These are phyloP conservation scores for Ammospiza maritima DNA, from an alignment of 2,797 vertebrate species.

Conservation along the genomic window DNA sequence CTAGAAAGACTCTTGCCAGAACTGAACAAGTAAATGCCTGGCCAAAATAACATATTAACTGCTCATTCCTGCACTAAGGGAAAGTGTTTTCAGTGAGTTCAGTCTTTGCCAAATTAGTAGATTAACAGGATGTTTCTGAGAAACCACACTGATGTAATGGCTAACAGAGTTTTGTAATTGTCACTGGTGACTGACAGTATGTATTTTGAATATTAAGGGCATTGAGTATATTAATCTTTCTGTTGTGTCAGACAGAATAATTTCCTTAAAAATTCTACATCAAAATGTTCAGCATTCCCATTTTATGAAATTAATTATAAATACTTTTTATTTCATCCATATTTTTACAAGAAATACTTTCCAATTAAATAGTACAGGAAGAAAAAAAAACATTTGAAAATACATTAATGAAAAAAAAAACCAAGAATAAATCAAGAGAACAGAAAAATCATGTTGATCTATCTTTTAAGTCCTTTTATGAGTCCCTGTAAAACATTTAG, in stretches of 20 bases:
- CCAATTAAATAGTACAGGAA: background rate
- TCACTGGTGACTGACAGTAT: background rate
- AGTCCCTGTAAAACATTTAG: background rate
- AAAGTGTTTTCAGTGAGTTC: conserved; percentile 2
- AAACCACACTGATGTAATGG: background rate
- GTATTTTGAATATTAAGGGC: background rate
- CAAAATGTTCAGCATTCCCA: background rate
- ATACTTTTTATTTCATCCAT: background rate
- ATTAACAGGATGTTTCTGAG: conserved; percentile 19
- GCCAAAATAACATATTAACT: conserved; percentile 25
- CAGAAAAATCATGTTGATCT: background rate
- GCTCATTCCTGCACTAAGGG: background rate
- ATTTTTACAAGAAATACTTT: background rate
- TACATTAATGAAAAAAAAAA: background rate
- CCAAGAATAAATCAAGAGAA: background rate
- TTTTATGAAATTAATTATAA: background rate
- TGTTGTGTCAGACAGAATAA: background rate
- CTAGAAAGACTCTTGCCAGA: conserved; percentile 36
- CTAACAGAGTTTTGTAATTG: background rate
- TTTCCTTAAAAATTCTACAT: background rate
- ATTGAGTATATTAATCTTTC: background rate
- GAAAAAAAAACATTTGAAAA: background rate
- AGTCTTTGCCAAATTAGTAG: conserved; percentile 19
- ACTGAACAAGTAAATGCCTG: background rate
- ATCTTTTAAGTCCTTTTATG: background rate